Percentiles rank a stretch among this genome's conserved stretches.
These are phyloP conservation scores for Zaprionus capensis DNA, from an alignment of 1,140 invertebrate species.

Conservation along the genomic window DNA sequence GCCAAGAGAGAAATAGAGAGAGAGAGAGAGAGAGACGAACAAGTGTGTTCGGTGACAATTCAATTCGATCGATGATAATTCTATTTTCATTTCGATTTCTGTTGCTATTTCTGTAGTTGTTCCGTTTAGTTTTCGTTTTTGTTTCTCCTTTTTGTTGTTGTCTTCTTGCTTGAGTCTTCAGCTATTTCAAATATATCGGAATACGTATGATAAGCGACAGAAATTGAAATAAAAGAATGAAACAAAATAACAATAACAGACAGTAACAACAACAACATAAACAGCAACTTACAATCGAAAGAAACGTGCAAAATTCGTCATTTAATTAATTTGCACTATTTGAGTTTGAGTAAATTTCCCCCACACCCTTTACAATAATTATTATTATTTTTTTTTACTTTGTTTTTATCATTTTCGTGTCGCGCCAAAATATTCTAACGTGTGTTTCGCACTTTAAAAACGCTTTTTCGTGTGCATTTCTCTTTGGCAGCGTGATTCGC, in stretches of 20 bases:
- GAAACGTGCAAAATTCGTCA: slow-evolving; percentile 50
- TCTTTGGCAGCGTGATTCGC: slow-evolving; percentile 29
- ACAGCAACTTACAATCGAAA: slow-evolving; percentile 40
- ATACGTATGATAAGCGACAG: neutral
- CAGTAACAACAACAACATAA: neutral
- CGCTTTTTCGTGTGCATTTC: slow-evolving; percentile 51
- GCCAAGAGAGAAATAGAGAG: neutral
- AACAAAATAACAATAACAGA: neutral
- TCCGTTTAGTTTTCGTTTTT: slow-evolving; percentile 22
- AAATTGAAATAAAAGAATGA: too few relatives aligned
- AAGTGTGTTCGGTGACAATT: slow-evolving; percentile 22
- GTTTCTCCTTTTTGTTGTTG: slow-evolving; percentile 8
- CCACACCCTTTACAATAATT: neutral
- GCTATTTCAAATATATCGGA: neutral
- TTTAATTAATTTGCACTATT: slow-evolving; percentile 16
- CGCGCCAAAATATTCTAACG: slow-evolving; percentile 39
- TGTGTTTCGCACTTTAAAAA: slow-evolving; percentile 27
- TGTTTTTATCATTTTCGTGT: slow-evolving; percentile 15
- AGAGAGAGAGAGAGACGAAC: neutral
- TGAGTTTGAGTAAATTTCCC: neutral
- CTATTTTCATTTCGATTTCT: slow-evolving; percentile 45
- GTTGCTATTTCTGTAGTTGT: slow-evolving; percentile 45
- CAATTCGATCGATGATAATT: slow-evolving; percentile 21
- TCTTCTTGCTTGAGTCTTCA: neutral
- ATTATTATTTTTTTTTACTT: slow-evolving; percentile 12